Percentiles rank a stretch among this genome's conserved stretches.
These are phyloP conservation scores for Scelioninae gen. 2 DNA, from an alignment of 2,888 invertebrate genomes.

Conservation along the genomic window DNA sequence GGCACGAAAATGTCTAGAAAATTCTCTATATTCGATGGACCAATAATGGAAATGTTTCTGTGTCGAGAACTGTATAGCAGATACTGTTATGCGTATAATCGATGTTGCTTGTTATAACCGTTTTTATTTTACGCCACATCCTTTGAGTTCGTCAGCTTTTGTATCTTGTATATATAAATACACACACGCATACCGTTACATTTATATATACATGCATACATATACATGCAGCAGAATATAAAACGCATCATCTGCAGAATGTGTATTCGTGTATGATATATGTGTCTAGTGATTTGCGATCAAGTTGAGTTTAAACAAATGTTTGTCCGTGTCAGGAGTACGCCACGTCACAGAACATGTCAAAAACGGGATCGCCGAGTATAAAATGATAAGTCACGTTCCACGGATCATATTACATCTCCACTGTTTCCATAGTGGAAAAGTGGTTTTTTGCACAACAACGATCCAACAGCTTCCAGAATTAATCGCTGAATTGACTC, in stretches of 20 bases:
- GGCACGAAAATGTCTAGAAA: constrained; percentile 48
- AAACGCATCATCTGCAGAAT: constrained; percentile 52
- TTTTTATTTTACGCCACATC: constrained; percentile 52
- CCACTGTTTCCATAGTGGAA: background rate
- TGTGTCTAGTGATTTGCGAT: constrained; percentile 42
- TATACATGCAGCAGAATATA: constrained; percentile 34
- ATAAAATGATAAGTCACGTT: constrained; percentile 41
- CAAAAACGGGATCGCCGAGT: constrained; percentile 4
- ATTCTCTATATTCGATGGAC: constrained; percentile 50
- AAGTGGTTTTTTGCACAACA: background rate
- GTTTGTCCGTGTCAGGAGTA: constrained; percentile 37
- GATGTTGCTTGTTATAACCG: constrained; percentile 56
- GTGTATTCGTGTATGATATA: constrained; percentile 45
- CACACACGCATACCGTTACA: background rate
- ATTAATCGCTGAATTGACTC: background rate
- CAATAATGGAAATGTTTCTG: constrained; percentile 52
- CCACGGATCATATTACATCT: constrained; percentile 13
- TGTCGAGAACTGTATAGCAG: constrained; percentile 51
- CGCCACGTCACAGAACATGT: constrained; percentile 27
- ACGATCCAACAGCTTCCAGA: background rate
- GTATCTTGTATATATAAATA: constrained; percentile 28
- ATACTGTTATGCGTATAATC: constrained; percentile 53
- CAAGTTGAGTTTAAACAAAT: constrained; percentile 31
- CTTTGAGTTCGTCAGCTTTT: constrained; percentile 52
- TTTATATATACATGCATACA: constrained; percentile 3